A percentile compares a stretch with the other conserved stretches of the same genome.
These are phyloP conservation scores for Adelphocoris suturalis DNA, from an alignment of 2,888 invertebrate genomes.

Conservation along the genomic window DNA sequence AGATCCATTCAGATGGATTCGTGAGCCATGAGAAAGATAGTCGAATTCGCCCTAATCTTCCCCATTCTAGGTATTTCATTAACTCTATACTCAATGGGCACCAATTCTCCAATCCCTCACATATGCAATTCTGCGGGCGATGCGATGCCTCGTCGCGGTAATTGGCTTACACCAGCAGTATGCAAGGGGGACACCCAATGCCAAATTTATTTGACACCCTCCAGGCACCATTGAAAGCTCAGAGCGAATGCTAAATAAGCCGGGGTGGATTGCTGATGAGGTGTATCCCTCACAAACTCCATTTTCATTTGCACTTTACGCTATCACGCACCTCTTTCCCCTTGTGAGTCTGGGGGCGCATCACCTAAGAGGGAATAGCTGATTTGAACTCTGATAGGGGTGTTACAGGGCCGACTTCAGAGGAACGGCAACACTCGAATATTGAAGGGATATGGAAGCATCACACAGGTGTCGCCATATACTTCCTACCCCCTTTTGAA, in stretches of 20 bases:
- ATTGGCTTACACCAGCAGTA: neutral
- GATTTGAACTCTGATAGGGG: constrained; percentile 52
- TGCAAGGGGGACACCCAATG: neutral
- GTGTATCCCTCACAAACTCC: constrained; percentile 43
- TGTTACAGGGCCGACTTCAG: constrained; percentile 7
- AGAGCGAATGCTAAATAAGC: constrained; percentile 64
- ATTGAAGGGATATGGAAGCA: neutral
- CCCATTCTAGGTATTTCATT: too few relatives aligned
- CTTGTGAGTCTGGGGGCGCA: neutral
- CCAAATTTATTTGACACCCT: constrained; percentile 63
- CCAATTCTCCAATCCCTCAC: neutral
- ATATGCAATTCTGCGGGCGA: neutral
- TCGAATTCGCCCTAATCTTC: too few relatives aligned
- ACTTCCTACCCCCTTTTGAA: too few relatives aligned
- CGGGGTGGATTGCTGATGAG: constrained; percentile 41
- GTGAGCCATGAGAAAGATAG: too few relatives aligned
- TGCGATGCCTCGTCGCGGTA: neutral
- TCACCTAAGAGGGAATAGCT: constrained; percentile 49
- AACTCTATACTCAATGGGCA: neutral
- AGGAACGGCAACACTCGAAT: constrained; percentile 1
- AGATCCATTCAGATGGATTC: too few relatives aligned
- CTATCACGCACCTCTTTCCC: constrained; percentile 12
- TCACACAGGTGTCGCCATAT: too few relatives aligned
- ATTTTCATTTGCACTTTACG: constrained; percentile 57
- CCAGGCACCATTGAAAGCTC: constrained; percentile 39